phyloP scores from a whole-genome alignment of 2,888 invertebrate species.

The Cosmorhoe ocellata region DNA sequence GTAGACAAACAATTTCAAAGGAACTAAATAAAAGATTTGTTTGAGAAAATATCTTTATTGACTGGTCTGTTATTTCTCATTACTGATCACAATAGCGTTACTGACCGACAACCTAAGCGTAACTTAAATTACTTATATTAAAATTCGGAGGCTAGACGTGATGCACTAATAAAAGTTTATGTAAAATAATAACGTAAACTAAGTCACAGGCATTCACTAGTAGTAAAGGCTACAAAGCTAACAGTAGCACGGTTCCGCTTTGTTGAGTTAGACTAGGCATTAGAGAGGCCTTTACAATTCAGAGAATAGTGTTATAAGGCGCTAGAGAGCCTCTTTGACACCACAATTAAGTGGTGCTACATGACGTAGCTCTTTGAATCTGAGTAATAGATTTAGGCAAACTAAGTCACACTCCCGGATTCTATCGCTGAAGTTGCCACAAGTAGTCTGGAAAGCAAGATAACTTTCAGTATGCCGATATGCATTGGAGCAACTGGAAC shows the following conservation, averaged over 20 bases:
- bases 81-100: too few relatives aligned
- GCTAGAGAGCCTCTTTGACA: conserved; percentile 1
- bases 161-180: too few relatives aligned
- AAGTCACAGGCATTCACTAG: not conserved
- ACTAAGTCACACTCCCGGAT: too few relatives aligned
- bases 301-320: conserved; percentile 2
- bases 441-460: too few relatives aligned
- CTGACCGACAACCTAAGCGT: too few relatives aligned
- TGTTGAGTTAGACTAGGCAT: not conserved
- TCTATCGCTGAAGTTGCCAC: not conserved
- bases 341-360: not conserved
- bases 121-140: too few relatives aligned
- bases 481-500: too few relatives aligned
- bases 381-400: not conserved
- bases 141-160: too few relatives aligned
- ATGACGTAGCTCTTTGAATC: not conserved
- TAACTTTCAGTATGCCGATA: too few relatives aligned
- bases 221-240: not conserved
- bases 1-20: conserved; percentile 8
- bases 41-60: too few relatives aligned
- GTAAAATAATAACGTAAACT: too few relatives aligned
- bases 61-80: too few relatives aligned
- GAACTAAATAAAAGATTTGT: not conserved
- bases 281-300: conserved; percentile 1
- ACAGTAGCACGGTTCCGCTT: not conserved